phyloP scores from a whole-genome alignment of 2,888 invertebrate species.

The Spicauda simplicius region DNA sequence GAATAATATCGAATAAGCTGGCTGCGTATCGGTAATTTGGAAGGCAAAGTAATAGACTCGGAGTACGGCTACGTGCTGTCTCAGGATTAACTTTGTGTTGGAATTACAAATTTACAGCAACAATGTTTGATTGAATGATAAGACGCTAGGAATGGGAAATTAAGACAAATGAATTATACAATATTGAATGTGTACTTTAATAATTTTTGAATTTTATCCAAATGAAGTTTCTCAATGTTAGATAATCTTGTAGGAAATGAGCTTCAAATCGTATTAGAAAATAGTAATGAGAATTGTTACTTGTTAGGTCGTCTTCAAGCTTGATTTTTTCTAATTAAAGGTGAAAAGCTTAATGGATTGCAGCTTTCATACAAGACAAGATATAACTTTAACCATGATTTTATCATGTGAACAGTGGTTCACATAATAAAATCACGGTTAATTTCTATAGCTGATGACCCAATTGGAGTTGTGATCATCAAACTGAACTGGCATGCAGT shows the following conservation, averaged over 20 bases:
- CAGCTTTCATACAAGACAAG: too few species aligned
- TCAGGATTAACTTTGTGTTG: constrained; percentile 21
- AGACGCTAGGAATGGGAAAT: background rate
- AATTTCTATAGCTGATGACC: too few species aligned
- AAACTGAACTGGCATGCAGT: too few species aligned
- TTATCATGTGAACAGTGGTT: too few species aligned
- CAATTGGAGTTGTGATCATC: too few species aligned
- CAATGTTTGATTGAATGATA: background rate
- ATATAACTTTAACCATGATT: too few species aligned
- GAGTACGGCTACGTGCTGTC: constrained; percentile 12
- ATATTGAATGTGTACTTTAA: background rate
- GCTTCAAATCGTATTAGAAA: too few species aligned
- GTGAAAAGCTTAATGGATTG: too few species aligned
- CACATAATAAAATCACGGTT: too few species aligned
- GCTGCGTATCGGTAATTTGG: constrained; percentile 27
- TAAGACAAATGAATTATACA: background rate
- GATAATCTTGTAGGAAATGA: background rate
- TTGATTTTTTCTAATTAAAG: too few species aligned
- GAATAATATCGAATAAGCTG: constrained; percentile 25
- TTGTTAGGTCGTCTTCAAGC: too few species aligned
- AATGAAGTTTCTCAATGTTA: background rate
- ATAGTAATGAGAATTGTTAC: too few species aligned
- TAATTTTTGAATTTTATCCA: background rate
- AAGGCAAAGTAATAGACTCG: constrained; percentile 33
- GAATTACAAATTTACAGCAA: constrained; percentile 8